Evolutionary conservation across 2,113 vertebrate genomes (phyloP).

Genomic region (Amblyopsis rosae): DNA sequence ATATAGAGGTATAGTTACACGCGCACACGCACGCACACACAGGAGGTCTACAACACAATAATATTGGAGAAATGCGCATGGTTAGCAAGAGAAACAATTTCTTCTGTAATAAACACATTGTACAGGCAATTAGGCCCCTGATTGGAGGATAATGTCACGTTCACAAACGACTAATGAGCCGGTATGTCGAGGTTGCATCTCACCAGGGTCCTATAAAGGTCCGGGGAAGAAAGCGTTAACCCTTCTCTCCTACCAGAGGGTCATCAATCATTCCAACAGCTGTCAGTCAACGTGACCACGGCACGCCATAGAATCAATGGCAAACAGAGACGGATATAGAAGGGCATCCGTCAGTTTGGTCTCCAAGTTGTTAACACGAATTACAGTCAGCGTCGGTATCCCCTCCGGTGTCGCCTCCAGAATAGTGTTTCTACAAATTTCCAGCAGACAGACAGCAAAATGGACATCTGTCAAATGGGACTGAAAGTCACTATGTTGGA

Average conservation of each 20-base stretch:
- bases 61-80: background rate
- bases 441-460: constrained; percentile 15
- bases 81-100: background rate
- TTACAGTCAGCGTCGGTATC: constrained; percentile 9
- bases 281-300: constrained; percentile 34
- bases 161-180: background rate
- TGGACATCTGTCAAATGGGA: constrained; percentile 24
- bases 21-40: background rate
- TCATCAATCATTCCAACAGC: constrained; percentile 21
- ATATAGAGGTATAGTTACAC: background rate
- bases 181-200: background rate
- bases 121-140: background rate
- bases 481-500: background rate
- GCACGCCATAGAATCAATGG: constrained; percentile 17
- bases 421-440: constrained; percentile 8
- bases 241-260: background rate
- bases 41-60: background rate
- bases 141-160: background rate
- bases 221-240: background rate
- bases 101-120: background rate
- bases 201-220: background rate
- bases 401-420: background rate
- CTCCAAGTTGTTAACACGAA: background rate
- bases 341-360: constrained; percentile 10
- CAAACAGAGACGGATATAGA: constrained; percentile 13